Percentiles rank a stretch among this genome's conserved stretches.
phyloP scores from a whole-genome alignment of 2,888 invertebrate genomes.

The Leptopilina drosophilae region DNA sequence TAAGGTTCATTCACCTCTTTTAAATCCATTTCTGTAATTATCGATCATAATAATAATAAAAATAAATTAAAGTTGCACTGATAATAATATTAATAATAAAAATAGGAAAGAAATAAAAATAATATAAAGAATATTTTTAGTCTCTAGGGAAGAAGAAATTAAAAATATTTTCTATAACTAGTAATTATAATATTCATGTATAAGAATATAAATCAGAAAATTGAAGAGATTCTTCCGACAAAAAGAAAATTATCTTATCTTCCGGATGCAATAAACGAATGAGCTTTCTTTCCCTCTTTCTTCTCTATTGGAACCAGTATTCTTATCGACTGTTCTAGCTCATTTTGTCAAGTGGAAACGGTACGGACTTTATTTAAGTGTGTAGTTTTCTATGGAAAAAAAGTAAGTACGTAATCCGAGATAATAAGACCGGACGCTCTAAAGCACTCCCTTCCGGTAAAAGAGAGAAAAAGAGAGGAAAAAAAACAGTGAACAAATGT shows the following conservation, averaged over 20 bases:
- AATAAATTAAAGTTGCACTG: too few species aligned
- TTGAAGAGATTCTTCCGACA: neutral
- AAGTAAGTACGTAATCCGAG: conserved; percentile 37
- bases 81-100: too few species aligned
- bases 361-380: neutral
- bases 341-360: conserved; percentile 32
- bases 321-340: conserved; percentile 22
- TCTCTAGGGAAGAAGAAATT: too few species aligned
- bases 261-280: neutral
- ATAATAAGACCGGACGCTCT: conserved; percentile 35
- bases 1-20: neutral
- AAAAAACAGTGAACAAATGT: conserved; percentile 24
- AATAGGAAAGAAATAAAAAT: too few species aligned
- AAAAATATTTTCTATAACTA: too few species aligned
- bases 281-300: neutral
- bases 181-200: too few species aligned
- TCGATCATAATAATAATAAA: too few species aligned
- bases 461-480: conserved; percentile 42
- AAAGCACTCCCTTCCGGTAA: conserved; percentile 36
- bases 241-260: conserved; percentile 1
- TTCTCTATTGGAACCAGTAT: neutral
- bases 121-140: too few species aligned
- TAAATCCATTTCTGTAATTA: too few species aligned
- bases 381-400: conserved; percentile 5
- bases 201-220: too few species aligned